These are phyloP conservation scores for Dendrophyllia cribrosa DNA, from an alignment of 64 coral and sea anemone species.

Conservation along the genomic window DNA sequence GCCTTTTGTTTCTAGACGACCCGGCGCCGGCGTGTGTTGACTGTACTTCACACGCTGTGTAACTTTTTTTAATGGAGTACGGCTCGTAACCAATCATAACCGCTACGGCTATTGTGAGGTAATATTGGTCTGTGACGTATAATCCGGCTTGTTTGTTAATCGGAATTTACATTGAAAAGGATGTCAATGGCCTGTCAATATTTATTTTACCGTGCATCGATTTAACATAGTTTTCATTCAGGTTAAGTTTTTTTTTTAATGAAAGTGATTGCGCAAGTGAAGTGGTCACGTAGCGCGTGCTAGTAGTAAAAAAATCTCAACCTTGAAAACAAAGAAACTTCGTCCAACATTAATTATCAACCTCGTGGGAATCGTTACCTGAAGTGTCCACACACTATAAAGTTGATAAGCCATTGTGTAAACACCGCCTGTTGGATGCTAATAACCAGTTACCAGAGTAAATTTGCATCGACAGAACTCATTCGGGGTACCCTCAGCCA, in stretches of 20 bases:
- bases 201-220: background rate
- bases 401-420: background rate
- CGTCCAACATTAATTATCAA: background rate
- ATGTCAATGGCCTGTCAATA: background rate
- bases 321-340: too few relatives aligned
- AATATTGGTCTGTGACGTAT: conserved; percentile 35
- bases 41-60: background rate
- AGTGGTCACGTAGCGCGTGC: background rate
- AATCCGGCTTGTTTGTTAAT: background rate
- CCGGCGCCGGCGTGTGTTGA: background rate
- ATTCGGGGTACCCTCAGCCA: too few relatives aligned
- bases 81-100: conserved; percentile 41
- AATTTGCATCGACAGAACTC: background rate
- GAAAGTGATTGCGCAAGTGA: background rate
- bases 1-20: background rate
- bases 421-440: background rate
- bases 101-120: conserved; percentile 47
- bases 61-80: background rate
- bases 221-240: background rate
- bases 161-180: background rate
- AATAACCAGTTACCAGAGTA: background rate
- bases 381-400: background rate
- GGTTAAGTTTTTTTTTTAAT: background rate
- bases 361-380: background rate
- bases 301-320: too few relatives aligned